phyloP scores from a whole-genome alignment of 2,888 invertebrate species.

The Mesorhabditis belari region DNA sequence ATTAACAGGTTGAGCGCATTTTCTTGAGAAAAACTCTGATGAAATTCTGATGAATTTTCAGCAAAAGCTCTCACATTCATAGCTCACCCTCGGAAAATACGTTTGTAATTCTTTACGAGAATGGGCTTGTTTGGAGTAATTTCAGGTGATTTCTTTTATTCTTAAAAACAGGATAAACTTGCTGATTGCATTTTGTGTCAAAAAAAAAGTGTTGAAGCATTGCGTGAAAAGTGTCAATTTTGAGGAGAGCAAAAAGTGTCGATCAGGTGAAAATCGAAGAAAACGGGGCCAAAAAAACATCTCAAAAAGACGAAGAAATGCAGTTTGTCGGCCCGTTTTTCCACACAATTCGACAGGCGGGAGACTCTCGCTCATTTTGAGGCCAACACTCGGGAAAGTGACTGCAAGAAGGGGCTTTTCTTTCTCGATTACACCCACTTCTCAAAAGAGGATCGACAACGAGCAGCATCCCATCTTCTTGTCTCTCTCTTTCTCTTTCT shows the following conservation, averaged over 20 bases:
- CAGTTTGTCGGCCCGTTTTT: no score
- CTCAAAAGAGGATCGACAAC: no score
- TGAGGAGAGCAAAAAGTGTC: background rate
- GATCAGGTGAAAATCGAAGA: background rate
- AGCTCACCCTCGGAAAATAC: slow-evolving; percentile 52
- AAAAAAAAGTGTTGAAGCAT: background rate
- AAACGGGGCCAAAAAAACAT: background rate
- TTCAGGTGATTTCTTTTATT: slow-evolving; percentile 28
- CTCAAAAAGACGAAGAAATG: no score
- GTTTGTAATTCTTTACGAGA: slow-evolving; percentile 52
- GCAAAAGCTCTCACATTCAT: slow-evolving; percentile 48
- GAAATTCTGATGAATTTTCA: slow-evolving; percentile 26
- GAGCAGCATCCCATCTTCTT: no score
- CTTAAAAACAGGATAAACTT: background rate
- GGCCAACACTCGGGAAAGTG: no score
- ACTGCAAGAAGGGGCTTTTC: no score
- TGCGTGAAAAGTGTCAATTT: background rate
- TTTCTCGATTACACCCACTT: no score
- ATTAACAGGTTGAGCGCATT: slow-evolving; percentile 35
- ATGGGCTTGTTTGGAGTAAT: slow-evolving; percentile 53
- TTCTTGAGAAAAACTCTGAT: slow-evolving; percentile 13
- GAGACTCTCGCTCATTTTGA: no score
- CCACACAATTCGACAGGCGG: no score
- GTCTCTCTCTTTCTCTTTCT: no score
- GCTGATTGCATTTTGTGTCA: background rate